phyloP scores from a whole-genome alignment of 2,888 invertebrate species.

The Eupeodes luniger region DNA sequence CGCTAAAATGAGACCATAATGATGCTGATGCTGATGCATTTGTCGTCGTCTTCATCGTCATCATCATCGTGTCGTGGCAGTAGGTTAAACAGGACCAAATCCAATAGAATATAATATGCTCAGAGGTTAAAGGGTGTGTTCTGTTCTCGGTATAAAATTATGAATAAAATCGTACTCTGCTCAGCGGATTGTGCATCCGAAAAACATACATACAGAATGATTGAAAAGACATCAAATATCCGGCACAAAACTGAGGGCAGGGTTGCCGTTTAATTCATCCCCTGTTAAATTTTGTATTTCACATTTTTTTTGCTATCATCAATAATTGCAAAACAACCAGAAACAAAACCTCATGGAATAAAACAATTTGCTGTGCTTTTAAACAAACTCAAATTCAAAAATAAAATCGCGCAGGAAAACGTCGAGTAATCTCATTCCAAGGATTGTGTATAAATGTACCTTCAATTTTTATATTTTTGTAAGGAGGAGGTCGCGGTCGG shows the following conservation, averaged over 20 bases:
- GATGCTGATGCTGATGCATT: slow-evolving; percentile 31
- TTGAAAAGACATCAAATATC: slow-evolving; percentile 76
- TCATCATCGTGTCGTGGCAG: slow-evolving; percentile 52
- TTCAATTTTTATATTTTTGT: slow-evolving; percentile 16
- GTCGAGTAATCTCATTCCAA: slow-evolving; percentile 8
- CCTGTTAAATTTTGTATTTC: slow-evolving; percentile 26
- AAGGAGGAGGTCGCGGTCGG: slow-evolving; percentile 53
- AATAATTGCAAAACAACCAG: slow-evolving; percentile 76
- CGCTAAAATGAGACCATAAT: slow-evolving; percentile 67
- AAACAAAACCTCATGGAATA: slow-evolving; percentile 75
- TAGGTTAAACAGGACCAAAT: slow-evolving; percentile 73
- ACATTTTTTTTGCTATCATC: slow-evolving; percentile 63
- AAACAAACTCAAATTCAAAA: slow-evolving; percentile 45
- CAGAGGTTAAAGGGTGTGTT: slow-evolving; percentile 74
- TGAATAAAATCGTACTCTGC: slow-evolving; percentile 45
- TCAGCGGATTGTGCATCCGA: slow-evolving; percentile 64
- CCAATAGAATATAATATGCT: slow-evolving; percentile 37
- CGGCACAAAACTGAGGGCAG: slow-evolving; percentile 50
- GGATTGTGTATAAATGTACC: background rate
- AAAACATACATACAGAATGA: slow-evolving; percentile 19
- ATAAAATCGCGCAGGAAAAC: slow-evolving; percentile 43
- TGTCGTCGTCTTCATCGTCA: background rate
- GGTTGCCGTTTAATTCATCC: slow-evolving; percentile 73
- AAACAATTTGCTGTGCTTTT: slow-evolving; percentile 77
- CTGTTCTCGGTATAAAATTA: slow-evolving; percentile 25